Base-by-base conservation (phyloP, 2,888 invertebrate species). In the Chymomyza procnemis region DNA sequence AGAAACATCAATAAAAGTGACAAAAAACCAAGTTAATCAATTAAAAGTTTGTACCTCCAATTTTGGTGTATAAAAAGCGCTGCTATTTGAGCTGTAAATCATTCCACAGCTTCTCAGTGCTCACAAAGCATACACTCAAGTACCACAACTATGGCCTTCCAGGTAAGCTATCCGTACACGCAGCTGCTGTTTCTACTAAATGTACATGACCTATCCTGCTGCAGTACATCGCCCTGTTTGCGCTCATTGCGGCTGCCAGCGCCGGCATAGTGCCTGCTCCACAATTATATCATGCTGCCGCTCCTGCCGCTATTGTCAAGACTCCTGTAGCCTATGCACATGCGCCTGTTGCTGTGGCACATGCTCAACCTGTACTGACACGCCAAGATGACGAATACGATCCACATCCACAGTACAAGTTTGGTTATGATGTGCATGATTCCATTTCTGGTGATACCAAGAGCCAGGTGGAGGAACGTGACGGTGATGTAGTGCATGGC, bases 401-500 rank as follows among this genome's bases (percentile, higher is more conserved):
- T 70, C 82, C 88, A 62, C 86, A 90, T 75, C 90, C 90, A 46
- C 88, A 89, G 72, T 90, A 90, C 75, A 85, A 82, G 62, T 90
- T 79, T 74, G 85, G 80, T 12, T 90, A 90, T 73, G 88, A 88
- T 67, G 88, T 90, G 3, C 86, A 90, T 52, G 90, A 90, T 61
- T 56, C 77, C 19, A 46, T 87, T 12, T 88, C 90, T 14, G 90
- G 90, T 6, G 90, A 91, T 67, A 85, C 88, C 8, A 91, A 91
- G 79, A 88, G 81, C 64, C 90, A 90, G 74, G 75, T 85, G 47
- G 90, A 91, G 73, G 81, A 86, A 55, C 90, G 90, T 57, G 88
- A 89, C 74, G 90, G 90, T 41, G 90, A 90, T 72, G 81, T 88
- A 34, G 90, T 90, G 3, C 84, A 75, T 66, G 90, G 90, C 56